Conservation (phyloP, 2,113 vertebrate genomes). For the Lanius collurio region DNA sequence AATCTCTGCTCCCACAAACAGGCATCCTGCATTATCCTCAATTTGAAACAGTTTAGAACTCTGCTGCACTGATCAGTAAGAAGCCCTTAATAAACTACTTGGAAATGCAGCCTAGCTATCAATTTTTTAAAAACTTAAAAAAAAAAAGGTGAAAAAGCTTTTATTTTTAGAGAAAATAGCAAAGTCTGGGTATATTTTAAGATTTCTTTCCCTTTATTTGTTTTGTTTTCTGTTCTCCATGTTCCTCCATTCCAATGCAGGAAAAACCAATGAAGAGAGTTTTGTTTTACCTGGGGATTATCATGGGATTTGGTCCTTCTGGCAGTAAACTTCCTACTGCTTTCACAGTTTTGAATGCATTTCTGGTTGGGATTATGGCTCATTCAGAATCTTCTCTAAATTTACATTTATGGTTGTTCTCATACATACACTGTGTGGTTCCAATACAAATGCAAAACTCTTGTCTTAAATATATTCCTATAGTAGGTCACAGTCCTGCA, state of each 20-base stretch:
- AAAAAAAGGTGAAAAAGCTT: neutral
- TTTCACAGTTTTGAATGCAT: neutral
- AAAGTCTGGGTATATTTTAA: neutral
- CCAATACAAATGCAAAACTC: neutral
- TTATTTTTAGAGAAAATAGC: neutral
- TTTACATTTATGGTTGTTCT: neutral
- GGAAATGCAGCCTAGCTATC: neutral
- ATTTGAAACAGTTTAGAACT: neutral
- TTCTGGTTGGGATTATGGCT: neutral
- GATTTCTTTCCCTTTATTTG: neutral
- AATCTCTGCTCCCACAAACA: neutral
- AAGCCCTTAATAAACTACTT: neutral
- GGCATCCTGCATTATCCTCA: neutral
- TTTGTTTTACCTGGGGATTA: neutral
- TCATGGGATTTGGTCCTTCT: neutral
- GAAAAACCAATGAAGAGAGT: neutral
- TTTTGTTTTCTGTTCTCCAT: neutral
- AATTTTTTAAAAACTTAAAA: no score
- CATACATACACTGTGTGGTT: neutral
- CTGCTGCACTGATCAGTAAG: neutral
- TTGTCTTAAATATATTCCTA: neutral
- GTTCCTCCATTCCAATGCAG: neutral
- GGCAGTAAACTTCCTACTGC: neutral
- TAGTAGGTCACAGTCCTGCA: neutral
- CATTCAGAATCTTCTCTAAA: neutral